Conservation (phyloP, 2,113 vertebrate species). For the Petroica traversi region DNA sequence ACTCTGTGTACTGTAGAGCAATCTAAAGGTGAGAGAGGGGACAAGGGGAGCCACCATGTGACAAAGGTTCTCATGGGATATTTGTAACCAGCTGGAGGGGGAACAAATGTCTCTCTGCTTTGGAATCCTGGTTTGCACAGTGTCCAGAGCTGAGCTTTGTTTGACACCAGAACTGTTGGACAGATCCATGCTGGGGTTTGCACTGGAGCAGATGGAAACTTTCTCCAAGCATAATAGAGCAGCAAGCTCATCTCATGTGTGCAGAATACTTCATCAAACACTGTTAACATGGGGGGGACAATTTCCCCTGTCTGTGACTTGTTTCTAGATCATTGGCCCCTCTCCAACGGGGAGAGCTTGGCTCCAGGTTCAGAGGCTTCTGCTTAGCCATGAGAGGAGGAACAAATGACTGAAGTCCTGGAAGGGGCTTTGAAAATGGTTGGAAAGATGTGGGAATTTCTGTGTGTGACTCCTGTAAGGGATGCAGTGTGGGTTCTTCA, state of each 20-base stretch:
- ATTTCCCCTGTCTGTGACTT: not conserved
- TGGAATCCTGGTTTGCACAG: not conserved
- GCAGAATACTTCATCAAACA: not conserved
- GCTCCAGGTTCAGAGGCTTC: not conserved
- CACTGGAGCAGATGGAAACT: constrained; percentile 10
- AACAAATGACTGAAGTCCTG: not conserved
- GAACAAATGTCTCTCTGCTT: not conserved
- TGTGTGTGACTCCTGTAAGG: not conserved
- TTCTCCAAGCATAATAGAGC: not conserved
- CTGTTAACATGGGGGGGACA: not conserved
- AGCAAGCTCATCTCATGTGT: not conserved
- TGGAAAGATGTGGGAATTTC: not conserved
- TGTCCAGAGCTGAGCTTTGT: not conserved
- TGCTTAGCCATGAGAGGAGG: not conserved
- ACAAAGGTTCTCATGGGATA: not conserved
- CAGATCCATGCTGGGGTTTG: not conserved
- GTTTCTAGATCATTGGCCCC: not conserved
- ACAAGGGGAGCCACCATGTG: not conserved
- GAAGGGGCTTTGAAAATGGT: not conserved
- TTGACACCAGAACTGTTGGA: not conserved
- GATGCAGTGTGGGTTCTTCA: not conserved
- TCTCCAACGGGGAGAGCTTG: not conserved
- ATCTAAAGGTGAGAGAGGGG: not conserved
- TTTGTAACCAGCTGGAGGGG: not conserved
- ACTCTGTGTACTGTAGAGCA: not conserved